Percentiles rank a stretch among this genome's conserved stretches.
Conservation (phyloP, 2,113 vertebrate species). For the Phyllostomus discolor region DNA sequence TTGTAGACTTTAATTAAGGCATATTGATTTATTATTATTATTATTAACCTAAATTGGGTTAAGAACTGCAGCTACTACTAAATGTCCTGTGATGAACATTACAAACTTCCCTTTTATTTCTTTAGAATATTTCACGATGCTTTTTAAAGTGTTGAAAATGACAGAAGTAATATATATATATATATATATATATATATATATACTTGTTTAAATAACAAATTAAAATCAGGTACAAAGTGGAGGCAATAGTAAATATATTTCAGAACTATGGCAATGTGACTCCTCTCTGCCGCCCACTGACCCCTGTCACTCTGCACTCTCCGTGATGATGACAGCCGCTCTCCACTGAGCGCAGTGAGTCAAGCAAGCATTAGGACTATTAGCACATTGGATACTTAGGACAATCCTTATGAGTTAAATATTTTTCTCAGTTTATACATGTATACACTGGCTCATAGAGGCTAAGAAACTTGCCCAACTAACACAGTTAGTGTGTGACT, state of each 20-base stretch:
- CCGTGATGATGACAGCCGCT: not conserved
- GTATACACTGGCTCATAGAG: not conserved
- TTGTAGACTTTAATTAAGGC: constrained; percentile 3
- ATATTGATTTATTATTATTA: not conserved
- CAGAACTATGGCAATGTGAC: not conserved
- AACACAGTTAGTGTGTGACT: not conserved
- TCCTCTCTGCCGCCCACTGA: not conserved
- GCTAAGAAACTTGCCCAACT: not conserved
- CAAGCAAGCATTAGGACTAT: not conserved
- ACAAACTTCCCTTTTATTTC: not conserved
- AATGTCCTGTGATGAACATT: not conserved
- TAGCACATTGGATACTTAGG: not conserved
- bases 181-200: not conserved
- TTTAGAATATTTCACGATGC: not conserved
- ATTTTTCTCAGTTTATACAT: not conserved
- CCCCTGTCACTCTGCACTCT: not conserved
- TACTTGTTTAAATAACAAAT: not conserved
- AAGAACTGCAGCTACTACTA: not conserved
- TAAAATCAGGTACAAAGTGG: not conserved
- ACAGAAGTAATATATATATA: not conserved
- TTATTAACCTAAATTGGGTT: not conserved
- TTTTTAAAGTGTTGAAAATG: not conserved
- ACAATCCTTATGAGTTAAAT: not conserved
- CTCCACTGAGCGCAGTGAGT: not conserved
- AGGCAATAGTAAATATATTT: not conserved